A percentile compares a stretch with the other conserved stretches of the same genome.
phyloP scores from a whole-genome alignment of 2,797 vertebrate species.

The Anas flavirostris region DNA sequence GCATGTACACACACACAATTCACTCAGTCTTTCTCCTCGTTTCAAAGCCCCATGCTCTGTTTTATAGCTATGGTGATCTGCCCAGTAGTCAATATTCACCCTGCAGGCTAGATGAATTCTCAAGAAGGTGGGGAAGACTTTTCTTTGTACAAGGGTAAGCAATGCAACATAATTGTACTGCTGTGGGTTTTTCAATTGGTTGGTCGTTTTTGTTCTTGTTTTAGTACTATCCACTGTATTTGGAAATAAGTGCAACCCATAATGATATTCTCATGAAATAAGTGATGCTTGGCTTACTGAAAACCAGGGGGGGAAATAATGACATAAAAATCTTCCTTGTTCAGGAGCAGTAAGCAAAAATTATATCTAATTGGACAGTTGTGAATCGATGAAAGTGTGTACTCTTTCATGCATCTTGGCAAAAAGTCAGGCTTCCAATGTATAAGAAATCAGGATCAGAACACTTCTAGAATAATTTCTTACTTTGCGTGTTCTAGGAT shows the following conservation, averaged over 20 bases:
- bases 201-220: background rate
- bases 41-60: conserved; percentile 65
- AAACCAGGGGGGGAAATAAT: conserved; percentile 40
- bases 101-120: conserved; percentile 52
- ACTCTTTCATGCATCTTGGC: conserved; percentile 9
- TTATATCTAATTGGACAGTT: conserved; percentile 56
- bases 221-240: background rate
- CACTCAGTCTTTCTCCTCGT: background rate
- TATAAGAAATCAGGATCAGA: background rate
- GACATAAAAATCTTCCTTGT: conserved; percentile 41
- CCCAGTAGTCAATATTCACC: conserved; percentile 60
- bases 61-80: conserved; percentile 47
- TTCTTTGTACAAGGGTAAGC: background rate
- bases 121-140: conserved; percentile 34
- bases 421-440: conserved; percentile 9
- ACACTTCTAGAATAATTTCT: background rate
- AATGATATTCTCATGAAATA: conserved; percentile 39
- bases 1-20: background rate
- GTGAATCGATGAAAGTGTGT: conserved; percentile 29
- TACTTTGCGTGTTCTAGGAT: background rate
- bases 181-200: background rate
- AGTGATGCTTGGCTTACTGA: conserved; percentile 32
- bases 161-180: background rate
- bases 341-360: conserved; percentile 40
- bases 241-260: background rate